Conservation (phyloP, 1,140 invertebrate genomes). For the Aphelinus certus region DNA sequence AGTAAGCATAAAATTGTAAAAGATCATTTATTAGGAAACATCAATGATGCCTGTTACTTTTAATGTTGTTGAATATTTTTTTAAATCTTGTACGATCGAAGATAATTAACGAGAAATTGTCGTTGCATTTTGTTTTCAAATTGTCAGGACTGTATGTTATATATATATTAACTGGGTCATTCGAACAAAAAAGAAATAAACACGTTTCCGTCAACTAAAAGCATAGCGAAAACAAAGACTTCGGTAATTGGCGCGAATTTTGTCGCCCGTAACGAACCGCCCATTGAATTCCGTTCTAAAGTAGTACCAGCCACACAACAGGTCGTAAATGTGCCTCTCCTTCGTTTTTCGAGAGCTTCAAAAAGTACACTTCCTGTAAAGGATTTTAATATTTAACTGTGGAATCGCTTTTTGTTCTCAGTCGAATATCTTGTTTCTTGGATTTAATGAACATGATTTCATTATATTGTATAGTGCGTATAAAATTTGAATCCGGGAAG, state of each 20-base stretch:
- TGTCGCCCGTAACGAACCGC: conserved; percentile 16
- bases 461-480: no score
- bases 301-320: background rate
- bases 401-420: background rate
- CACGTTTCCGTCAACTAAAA: conserved; percentile 8
- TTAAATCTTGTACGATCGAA: no score
- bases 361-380: conserved; percentile 11
- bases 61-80: no score
- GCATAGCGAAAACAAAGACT: conserved; percentile 10
- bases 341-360: conserved; percentile 14
- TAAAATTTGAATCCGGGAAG: no score
- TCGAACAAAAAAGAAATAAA: background rate
- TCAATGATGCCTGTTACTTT: no score
- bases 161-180: background rate
- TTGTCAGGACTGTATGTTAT: no score
- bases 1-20: no score
- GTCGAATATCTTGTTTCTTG: no score
- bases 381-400: background rate
- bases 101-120: no score
- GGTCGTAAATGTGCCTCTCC: conserved; percentile 4
- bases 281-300: conserved; percentile 22
- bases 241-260: conserved; percentile 23
- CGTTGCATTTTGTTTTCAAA: no score
- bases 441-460: no score
- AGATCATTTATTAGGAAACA: no score